These are phyloP conservation scores for Drosophila koepferae DNA, from an alignment of 2,888 invertebrate genomes.

Conservation along the genomic window DNA sequence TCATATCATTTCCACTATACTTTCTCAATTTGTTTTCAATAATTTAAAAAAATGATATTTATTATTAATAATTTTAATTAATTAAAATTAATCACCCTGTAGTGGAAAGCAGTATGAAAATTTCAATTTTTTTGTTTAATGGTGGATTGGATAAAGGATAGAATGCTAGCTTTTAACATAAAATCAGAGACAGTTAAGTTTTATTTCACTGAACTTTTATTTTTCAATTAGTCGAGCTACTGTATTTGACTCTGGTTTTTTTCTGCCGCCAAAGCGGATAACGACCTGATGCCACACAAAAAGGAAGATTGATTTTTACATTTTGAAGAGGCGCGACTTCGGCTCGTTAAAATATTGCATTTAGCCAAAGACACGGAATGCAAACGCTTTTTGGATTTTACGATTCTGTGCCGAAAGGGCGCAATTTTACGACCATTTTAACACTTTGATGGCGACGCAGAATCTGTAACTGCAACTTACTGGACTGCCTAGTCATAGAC, in stretches of 20 bases:
- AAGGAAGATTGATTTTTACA: constrained; percentile 27
- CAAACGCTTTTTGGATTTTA: constrained; percentile 65
- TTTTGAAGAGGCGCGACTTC: constrained; percentile 41
- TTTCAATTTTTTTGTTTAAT: neutral
- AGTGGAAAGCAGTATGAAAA: neutral
- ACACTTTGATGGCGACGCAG: constrained; percentile 55
- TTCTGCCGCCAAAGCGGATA: constrained; percentile 49
- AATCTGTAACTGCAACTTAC: constrained; percentile 22
- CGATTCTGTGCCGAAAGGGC: constrained; percentile 48
- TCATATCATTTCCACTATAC: too few species aligned
- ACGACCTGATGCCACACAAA: constrained; percentile 43
- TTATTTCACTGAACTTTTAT: constrained; percentile 41
- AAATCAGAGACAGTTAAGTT: constrained; percentile 10
- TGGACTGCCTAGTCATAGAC: constrained; percentile 65
- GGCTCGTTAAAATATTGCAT: constrained; percentile 77
- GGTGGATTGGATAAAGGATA: neutral
- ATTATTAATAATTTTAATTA: neutral
- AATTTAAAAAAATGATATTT: neutral
- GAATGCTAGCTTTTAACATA: neutral
- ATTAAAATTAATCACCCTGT: too few species aligned
- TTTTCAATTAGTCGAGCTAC: constrained; percentile 83
- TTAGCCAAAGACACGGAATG: constrained; percentile 50
- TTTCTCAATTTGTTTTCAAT: neutral
- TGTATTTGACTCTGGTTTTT: constrained; percentile 68
- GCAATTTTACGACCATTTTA: constrained; percentile 70